These are phyloP conservation scores for Triplophysa siluroides DNA, from an alignment of 2,113 vertebrate species.

Conservation along the genomic window DNA sequence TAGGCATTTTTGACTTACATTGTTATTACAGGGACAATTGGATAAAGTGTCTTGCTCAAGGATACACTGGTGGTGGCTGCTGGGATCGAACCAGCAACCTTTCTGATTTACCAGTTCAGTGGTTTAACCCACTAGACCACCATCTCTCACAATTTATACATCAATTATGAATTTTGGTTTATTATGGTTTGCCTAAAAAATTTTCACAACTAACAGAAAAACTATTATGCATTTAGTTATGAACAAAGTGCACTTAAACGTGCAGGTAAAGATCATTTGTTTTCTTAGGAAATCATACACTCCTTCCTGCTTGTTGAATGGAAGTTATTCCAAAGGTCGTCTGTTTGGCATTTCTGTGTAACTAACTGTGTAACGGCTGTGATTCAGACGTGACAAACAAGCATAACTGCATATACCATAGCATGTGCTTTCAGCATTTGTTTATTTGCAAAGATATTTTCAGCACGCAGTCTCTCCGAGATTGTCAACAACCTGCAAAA, in stretches of 20 bases:
- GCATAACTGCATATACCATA: constrained; percentile 28
- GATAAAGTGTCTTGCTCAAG: too few relatives aligned
- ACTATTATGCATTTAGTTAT: background rate
- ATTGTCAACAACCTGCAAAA: constrained; percentile 8
- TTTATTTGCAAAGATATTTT: constrained; percentile 3
- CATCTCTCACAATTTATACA: too few relatives aligned
- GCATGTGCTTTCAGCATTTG: background rate
- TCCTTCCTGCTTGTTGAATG: constrained; percentile 23
- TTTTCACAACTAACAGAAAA: too few relatives aligned
- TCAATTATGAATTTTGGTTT: too few relatives aligned
- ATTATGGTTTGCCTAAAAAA: background rate
- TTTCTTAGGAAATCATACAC: constrained; percentile 48
- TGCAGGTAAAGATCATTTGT: background rate
- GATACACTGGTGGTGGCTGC: too few relatives aligned
- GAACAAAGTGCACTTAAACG: background rate
- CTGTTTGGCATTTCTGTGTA: constrained; percentile 28
- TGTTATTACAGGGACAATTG: too few relatives aligned
- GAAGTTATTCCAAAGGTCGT: constrained; percentile 62
- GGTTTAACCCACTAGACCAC: too few relatives aligned
- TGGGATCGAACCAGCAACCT: too few relatives aligned
- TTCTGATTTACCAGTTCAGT: too few relatives aligned
- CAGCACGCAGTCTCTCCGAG: background rate
- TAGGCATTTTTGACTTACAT: too few relatives aligned
- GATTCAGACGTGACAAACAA: constrained; percentile 22
- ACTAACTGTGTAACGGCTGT: constrained; percentile 4